These are phyloP conservation scores for Heliothis subflexa DNA, from an alignment of 1,140 invertebrate species.

Conservation along the genomic window DNA sequence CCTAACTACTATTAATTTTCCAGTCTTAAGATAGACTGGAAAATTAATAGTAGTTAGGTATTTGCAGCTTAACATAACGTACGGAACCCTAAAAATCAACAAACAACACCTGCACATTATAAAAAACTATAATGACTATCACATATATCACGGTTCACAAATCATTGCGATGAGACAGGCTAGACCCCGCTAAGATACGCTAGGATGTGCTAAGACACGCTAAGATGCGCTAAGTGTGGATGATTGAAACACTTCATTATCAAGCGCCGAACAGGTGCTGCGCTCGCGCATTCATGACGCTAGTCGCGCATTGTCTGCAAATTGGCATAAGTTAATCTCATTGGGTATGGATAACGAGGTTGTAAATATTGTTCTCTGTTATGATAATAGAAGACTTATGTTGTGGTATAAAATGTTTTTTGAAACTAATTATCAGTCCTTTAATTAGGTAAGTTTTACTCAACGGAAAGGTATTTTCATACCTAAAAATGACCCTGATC, in stretches of 20 bases:
- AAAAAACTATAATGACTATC: constrained; percentile 17
- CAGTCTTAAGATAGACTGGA: not conserved
- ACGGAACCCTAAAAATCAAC: not conserved
- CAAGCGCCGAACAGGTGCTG: constrained; percentile 4
- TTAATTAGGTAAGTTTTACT: too few species aligned
- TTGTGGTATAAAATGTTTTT: too few species aligned
- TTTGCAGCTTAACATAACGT: not conserved
- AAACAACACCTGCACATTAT: constrained; percentile 9
- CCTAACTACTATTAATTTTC: not conserved
- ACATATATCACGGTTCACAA: constrained; percentile 32
- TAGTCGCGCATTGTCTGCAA: constrained; percentile 19
- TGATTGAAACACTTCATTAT: constrained; percentile 42
- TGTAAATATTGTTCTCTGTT: too few species aligned
- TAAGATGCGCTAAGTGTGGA: constrained; percentile 20
- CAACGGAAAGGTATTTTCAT: too few species aligned
- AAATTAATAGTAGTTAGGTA: too few species aligned
- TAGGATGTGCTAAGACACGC: not conserved
- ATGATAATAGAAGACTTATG: too few species aligned
- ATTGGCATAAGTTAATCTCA: constrained; percentile 32
- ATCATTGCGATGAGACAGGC: not conserved
- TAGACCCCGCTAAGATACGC: not conserved
- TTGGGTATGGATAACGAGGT: not conserved
- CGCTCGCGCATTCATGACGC: not conserved
- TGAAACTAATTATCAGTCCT: too few species aligned
- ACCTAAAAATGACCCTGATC: too few species aligned